Percentiles rank a stretch among this genome's conserved stretches.
Evolutionary conservation across 2,113 vertebrate genomes (phyloP).

Genomic region (Cryptoleucopteryx plumbea): DNA sequence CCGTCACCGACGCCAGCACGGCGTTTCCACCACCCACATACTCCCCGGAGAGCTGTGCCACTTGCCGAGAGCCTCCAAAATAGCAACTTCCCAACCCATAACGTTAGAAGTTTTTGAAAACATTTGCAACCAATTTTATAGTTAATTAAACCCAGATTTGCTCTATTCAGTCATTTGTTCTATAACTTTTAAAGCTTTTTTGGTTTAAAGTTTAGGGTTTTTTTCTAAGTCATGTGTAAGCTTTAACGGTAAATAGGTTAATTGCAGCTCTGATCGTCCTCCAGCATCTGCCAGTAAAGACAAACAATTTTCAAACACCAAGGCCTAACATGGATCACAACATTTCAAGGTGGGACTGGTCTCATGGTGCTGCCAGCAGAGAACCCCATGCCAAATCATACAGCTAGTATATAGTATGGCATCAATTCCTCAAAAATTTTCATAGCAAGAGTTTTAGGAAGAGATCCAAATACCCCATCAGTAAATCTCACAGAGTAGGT

Average conservation of each 20-base stretch:
- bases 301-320: background rate
- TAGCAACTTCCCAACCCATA: background rate
- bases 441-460: conserved; percentile 5
- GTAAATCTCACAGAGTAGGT: background rate
- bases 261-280: conserved; percentile 24
- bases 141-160: conserved; percentile 50
- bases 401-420: background rate
- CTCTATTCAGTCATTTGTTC: conserved; percentile 44
- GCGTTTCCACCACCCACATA: background rate
- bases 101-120: background rate
- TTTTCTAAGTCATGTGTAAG: background rate
- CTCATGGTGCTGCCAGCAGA: background rate
- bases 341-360: background rate
- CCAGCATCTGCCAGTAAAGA: conserved; percentile 20
- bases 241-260: conserved; percentile 20
- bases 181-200: background rate
- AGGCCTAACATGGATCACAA: background rate
- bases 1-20: background rate
- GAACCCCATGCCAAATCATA: conserved; percentile 2
- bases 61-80: conserved; percentile 16
- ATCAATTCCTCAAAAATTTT: conserved; percentile 9
- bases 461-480: conserved; percentile 5
- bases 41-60: background rate
- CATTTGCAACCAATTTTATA: conserved; percentile 49
- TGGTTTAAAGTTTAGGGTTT: background rate